Percentiles rank a stretch among this genome's conserved stretches.
Evolutionary conservation across 2,888 invertebrate genomes (phyloP).

Genomic region (Platycheirus rosarum): DNA sequence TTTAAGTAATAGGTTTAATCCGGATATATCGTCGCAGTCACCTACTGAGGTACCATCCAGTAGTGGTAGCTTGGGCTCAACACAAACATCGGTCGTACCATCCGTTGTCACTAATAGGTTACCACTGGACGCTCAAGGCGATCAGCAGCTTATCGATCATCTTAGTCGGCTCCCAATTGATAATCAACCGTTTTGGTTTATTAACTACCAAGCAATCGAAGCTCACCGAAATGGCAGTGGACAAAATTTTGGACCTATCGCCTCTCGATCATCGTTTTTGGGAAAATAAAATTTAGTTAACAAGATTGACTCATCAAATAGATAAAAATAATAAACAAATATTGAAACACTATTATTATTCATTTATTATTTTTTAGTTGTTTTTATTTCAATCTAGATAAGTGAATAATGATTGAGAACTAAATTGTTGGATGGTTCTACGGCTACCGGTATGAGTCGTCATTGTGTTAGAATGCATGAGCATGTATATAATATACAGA

Average conservation of each 20-base stretch:
- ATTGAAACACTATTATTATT: no score
- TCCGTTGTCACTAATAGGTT: slow-evolving; percentile 77
- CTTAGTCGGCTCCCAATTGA: slow-evolving; percentile 87
- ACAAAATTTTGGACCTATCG: slow-evolving; percentile 74
- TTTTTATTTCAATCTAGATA: no score
- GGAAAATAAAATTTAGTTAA: slow-evolving; percentile 63
- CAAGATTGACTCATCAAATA: neutral
- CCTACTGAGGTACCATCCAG: slow-evolving; percentile 10
- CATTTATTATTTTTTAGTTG: no score
- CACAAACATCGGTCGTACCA: neutral
- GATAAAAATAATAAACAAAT: neutral
- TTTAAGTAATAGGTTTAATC: slow-evolving; percentile 26
- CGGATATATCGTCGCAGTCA: slow-evolving; percentile 26
- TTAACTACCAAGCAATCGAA: slow-evolving; percentile 88
- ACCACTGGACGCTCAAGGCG: slow-evolving; percentile 87
- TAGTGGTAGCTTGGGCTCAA: slow-evolving; percentile 17
- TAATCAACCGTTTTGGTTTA: slow-evolving; percentile 88
- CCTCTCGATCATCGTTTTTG: slow-evolving; percentile 77
- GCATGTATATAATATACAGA: no score
- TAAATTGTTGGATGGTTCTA: no score
- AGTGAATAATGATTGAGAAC: no score
- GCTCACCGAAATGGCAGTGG: slow-evolving; percentile 82
- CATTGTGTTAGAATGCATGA: no score
- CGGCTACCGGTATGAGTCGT: no score
- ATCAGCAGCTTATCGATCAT: slow-evolving; percentile 85